Evolutionary conservation across 2,113 vertebrate genomes (phyloP).

Genomic region (Poeciliopsis prolifica): DNA sequence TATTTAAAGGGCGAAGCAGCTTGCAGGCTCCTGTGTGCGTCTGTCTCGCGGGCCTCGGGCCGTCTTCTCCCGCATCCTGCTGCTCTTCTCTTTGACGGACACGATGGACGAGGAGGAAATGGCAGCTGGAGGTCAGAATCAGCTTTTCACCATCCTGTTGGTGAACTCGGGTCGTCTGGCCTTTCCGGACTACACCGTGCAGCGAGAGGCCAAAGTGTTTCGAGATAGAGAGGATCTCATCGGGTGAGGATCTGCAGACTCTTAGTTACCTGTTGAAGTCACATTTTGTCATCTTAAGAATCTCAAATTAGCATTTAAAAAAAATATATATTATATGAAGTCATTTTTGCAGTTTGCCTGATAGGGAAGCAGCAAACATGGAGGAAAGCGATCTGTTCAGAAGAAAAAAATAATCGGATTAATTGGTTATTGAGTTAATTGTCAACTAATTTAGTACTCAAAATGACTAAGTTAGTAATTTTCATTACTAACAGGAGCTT

Average conservation of each 20-base stretch:
- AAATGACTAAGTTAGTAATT: no score
- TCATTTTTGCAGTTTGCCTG: no score
- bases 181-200: conserved; percentile 87
- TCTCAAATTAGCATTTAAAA: no score
- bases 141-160: conserved; percentile 88
- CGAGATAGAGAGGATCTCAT: conserved; percentile 91
- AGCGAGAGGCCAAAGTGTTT: conserved; percentile 84
- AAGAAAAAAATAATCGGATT: no score
- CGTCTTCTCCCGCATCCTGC: conserved; percentile 88
- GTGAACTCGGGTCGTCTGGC: conserved; percentile 87
- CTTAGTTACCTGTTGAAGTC: no score
- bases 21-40: conserved; percentile 84
- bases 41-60: conserved; percentile 80
- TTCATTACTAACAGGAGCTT: no score
- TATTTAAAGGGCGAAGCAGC: conserved; percentile 84
- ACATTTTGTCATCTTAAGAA: no score
- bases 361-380: no score
- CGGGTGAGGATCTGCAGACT: conserved; percentile 73
- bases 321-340: no score
- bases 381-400: no score
- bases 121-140: conserved; percentile 85
- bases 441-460: no score
- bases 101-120: conserved; percentile 89
- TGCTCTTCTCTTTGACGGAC: conserved; percentile 90
- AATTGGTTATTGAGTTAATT: no score